Evolutionary conservation across 2,888 invertebrate genomes (phyloP), one percentile per base, ranked within the genome.

Genomic region (Lasioglossum lativentre): DNA sequence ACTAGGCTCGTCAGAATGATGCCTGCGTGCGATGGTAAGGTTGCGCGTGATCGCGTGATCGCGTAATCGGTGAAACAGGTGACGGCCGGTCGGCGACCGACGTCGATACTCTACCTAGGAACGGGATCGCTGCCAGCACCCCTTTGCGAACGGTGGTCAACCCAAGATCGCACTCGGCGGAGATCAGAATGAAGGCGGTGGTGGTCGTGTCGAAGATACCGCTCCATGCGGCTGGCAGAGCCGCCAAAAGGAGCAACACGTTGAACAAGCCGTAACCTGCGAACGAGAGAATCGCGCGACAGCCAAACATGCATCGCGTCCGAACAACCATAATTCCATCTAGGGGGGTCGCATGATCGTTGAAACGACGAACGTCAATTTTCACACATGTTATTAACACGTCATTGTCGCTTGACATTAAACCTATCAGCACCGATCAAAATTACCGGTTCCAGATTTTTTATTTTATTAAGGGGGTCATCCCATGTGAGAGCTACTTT

Each of bases 1-100:
- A 97, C 87, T 93, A 97, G 96, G 0, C 97, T 97, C 63, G 97
- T 97, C 0, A 96, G 96, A 89, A 97, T 97, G 97, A 98, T 98
- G 38, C 97, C 98, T 97, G 93, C 0, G 66, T 34, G 19, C 30
- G 66, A 66, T 66, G 66, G 63, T 63, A 63, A 63, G 63, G 30
- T 30, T 63, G 30, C 66, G 66, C 66, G 34, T 74, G 19, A 30
- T 70, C 70, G 70, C 40, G 70, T 40, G 40, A 70, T 38, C 70
- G 70, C 34, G 66, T 63, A 68, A 38, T 68, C 38, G 68, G 30
- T 30, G 30, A 68, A 63, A 66, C 66, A 30, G 34, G 8, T 34
- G 34, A 66, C 66, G 66, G 34, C 34, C 66, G 66, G 19, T 34
- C 34, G 19, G 34, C 30, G 66, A 19, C 66, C 52, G 52, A 8